Evolutionary conservation across 2,888 invertebrate genomes (phyloP).

Genomic region (Crioceris asparagi): DNA sequence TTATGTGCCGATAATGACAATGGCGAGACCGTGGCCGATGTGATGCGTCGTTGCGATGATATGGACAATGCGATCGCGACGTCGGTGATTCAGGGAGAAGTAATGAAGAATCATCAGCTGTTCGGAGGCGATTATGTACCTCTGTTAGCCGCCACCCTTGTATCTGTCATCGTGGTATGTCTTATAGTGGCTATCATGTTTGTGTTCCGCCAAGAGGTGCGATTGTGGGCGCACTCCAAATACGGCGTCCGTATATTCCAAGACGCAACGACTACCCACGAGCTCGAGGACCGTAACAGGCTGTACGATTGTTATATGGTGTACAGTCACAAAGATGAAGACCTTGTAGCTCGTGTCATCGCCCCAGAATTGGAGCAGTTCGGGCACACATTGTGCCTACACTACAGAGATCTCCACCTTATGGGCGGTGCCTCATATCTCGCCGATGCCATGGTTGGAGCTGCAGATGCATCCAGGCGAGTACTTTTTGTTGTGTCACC

Average conservation of each 20-base stretch:
- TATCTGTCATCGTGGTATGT: constrained; percentile 57
- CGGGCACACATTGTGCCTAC: constrained; percentile 56
- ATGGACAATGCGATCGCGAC: constrained; percentile 57
- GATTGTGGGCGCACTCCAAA: constrained; percentile 67
- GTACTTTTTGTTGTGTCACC: constrained; percentile 72
- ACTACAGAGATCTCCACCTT: constrained; percentile 51
- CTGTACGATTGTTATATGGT: constrained; percentile 76
- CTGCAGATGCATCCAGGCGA: constrained; percentile 55
- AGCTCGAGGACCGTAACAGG: constrained; percentile 41
- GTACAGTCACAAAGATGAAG: constrained; percentile 73
- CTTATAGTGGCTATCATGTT: constrained; percentile 58
- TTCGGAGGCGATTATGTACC: constrained; percentile 61
- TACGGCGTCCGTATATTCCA: constrained; percentile 68
- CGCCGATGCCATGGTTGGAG: constrained; percentile 50
- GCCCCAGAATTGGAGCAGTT: constrained; percentile 65
- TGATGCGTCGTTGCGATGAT: constrained; percentile 51
- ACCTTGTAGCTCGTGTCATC: constrained; percentile 55
- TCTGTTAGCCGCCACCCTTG: constrained; percentile 59
- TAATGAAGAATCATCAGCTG: constrained; percentile 52
- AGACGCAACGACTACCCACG: constrained; percentile 45
- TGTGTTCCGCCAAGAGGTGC: constrained; percentile 65
- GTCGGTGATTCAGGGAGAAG: constrained; percentile 39
- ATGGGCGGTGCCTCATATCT: constrained; percentile 52
- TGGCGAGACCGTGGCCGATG: constrained; percentile 41
- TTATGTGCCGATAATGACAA: constrained; percentile 47